Evolutionary conservation across 2,888 invertebrate species (phyloP).

Genomic region (Arenicola marina): DNA sequence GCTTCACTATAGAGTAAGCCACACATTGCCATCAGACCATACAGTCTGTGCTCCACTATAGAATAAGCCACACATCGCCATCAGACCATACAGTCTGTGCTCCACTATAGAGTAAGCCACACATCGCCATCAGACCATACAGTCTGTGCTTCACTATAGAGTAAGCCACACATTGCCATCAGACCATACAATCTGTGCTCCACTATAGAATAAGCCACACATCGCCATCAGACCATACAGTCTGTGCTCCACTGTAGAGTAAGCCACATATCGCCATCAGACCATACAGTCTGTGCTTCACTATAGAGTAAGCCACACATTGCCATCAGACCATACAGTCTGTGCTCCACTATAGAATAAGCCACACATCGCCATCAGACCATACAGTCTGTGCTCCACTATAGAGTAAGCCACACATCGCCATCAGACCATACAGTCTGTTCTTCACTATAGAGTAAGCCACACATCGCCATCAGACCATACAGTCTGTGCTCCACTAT

Average conservation of each 20-base stretch:
- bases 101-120: constrained; percentile 26
- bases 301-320: constrained; percentile 26
- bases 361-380: constrained; percentile 19
- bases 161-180: constrained; percentile 23
- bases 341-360: constrained; percentile 27
- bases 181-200: constrained; percentile 24
- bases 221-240: constrained; percentile 22
- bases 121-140: constrained; percentile 22
- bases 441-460: constrained; percentile 28
- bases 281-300: constrained; percentile 23
- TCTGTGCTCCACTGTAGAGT: constrained; percentile 26
- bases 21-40: constrained; percentile 20
- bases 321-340: constrained; percentile 21
- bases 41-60: constrained; percentile 22
- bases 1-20: constrained; percentile 27
- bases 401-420: constrained; percentile 25
- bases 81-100: constrained; percentile 24
- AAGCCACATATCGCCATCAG: constrained; percentile 18
- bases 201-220: constrained; percentile 24
- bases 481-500: constrained; percentile 23
- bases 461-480: constrained; percentile 19
- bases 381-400: constrained; percentile 22
- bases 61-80: constrained; percentile 23
- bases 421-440: constrained; percentile 23
- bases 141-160: constrained; percentile 23